Base-by-base conservation (phyloP, 2,888 invertebrate genomes). In the Drosophila suboccidentalis region DNA sequence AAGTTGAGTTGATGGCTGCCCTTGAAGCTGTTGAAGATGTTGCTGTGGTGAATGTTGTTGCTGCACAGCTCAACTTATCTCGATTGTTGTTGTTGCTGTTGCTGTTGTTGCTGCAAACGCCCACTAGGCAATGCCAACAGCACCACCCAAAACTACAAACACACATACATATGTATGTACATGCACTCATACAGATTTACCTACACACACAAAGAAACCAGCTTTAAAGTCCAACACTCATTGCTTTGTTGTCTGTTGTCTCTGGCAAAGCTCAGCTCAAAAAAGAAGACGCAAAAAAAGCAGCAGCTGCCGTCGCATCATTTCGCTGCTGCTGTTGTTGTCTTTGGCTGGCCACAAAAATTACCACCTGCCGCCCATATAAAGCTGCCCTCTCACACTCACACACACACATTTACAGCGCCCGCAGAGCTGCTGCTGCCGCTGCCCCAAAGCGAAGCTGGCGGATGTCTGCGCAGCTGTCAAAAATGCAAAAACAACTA, bases 341-440 rank as follows among this genome's bases (percentile, higher is more conserved):
- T 63, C 66, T 70, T 64, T 61, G 62, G 13, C 75, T 71, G 69
- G 89, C 87, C 80, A 82, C 72, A 85, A 82, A 89, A 87, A 76
- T 80, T 89, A 90, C 90, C 91, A 89, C 91, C 91, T 91, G 91
- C 90, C 90, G 88, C 91, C 90, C 91, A 90, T 89, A 88, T 78
- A 82, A 77, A 75, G 76, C 74, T 74, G 75, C 71, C 71, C 62
- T 71, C 76, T 61, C 60, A 60, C 51, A 66, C 11, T 34, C 13
- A 2, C 1, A 26, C 36, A 32, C 1, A 22, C n/a, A 46, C 36
- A 46, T 39, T 55, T 34, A 50, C 63, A 53, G 41, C 39, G 55
- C 58, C 70, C 71, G 76, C 58, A 75, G 70, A 41, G 59, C 50
- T 51, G 57, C 55, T 54, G 38, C 29, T 47, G 57, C 47, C 17